Evolutionary conservation across 64 coral and sea anemone species (phyloP).

Genomic region (Stylophora pistillata): DNA sequence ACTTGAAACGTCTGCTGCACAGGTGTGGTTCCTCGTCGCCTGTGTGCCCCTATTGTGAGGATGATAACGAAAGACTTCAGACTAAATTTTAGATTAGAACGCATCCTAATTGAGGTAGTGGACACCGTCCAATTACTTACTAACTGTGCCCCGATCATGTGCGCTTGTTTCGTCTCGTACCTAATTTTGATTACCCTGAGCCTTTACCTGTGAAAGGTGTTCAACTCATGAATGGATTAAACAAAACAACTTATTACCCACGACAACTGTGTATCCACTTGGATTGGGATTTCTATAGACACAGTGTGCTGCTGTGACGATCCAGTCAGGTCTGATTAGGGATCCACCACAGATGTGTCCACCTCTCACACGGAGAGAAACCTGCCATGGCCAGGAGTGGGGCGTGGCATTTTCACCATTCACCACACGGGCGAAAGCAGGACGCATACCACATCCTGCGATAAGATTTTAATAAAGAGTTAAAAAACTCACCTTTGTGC

Average conservation of each 20-base stretch:
- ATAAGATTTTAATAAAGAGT: too few relatives aligned
- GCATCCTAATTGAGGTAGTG: too few relatives aligned
- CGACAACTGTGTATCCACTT: background rate
- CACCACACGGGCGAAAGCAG: background rate
- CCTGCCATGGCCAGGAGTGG: slow-evolving; percentile 24
- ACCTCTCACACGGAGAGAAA: background rate
- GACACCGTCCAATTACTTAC: too few relatives aligned
- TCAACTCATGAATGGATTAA: too few relatives aligned
- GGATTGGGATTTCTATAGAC: background rate
- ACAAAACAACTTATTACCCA: background rate
- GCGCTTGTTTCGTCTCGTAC: too few relatives aligned
- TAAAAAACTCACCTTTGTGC: too few relatives aligned
- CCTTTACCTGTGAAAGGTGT: too few relatives aligned
- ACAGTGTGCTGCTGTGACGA: slow-evolving; percentile 11
- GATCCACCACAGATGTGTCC: slow-evolving; percentile 28
- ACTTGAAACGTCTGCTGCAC: slow-evolving; percentile 73
- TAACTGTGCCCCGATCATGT: too few relatives aligned
- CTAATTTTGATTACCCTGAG: too few relatives aligned
- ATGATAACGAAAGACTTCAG: background rate
- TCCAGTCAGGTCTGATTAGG: slow-evolving; percentile 13
- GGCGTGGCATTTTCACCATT: background rate
- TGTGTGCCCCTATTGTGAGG: slow-evolving; percentile 48
- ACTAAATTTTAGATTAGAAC: too few relatives aligned
- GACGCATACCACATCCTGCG: slow-evolving; percentile 3
- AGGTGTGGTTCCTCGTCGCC: slow-evolving; percentile 50